Conservation (phyloP, 2,888 invertebrate genomes). For the Uloborus plumipes region DNA sequence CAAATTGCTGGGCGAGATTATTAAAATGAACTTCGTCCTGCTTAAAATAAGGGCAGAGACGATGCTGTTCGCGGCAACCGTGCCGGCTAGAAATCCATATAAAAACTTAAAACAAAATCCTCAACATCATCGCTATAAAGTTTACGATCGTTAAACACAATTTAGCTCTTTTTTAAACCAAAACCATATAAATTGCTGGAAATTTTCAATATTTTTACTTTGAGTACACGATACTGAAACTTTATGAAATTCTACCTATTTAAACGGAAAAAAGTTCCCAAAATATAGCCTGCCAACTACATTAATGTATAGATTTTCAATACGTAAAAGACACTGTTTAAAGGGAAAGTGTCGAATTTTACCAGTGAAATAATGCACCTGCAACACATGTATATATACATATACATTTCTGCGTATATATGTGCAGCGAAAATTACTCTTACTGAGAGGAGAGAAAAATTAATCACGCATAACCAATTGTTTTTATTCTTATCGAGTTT, state of each 20-base stretch:
- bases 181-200: slow-evolving; percentile 37
- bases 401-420: slow-evolving; percentile 20
- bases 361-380: slow-evolving; percentile 47
- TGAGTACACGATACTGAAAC: slow-evolving; percentile 32
- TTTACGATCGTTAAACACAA: slow-evolving; percentile 25
- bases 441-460: slow-evolving; percentile 38
- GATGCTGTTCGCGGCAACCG: too few species aligned
- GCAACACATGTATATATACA: slow-evolving; percentile 14
- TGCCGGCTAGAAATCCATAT: too few species aligned
- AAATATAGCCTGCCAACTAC: slow-evolving; percentile 6
- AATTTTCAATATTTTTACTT: slow-evolving; percentile 50
- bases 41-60: too few species aligned
- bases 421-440: slow-evolving; percentile 34
- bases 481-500: slow-evolving; percentile 61
- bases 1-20: too few species aligned
- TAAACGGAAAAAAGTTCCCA: slow-evolving; percentile 21
- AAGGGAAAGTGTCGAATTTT: slow-evolving; percentile 51
- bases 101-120: too few species aligned
- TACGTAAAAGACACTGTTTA: slow-evolving; percentile 52
- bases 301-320: slow-evolving; percentile 59
- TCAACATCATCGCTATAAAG: slow-evolving; percentile 26
- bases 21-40: too few species aligned
- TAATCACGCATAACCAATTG: slow-evolving; percentile 60
- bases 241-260: slow-evolving; percentile 22
- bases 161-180: slow-evolving; percentile 28